These are phyloP conservation scores for Ichneumon xanthorius DNA, from an alignment of 2,888 invertebrate genomes.

Conservation along the genomic window DNA sequence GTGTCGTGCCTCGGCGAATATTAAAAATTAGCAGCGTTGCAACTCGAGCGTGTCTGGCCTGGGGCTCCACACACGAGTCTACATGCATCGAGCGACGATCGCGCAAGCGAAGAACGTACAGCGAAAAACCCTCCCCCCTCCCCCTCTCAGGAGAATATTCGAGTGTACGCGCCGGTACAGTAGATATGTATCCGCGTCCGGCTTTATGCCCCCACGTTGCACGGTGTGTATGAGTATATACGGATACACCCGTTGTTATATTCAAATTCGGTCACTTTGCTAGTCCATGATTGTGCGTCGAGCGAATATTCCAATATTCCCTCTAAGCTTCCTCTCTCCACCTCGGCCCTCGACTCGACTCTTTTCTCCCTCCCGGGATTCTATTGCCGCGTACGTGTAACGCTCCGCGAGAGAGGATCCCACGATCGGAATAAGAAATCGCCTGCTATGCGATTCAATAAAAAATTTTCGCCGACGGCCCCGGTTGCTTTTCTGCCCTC, in stretches of 20 bases:
- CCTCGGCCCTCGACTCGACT: slow-evolving; percentile 13
- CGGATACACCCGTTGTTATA: slow-evolving; percentile 78
- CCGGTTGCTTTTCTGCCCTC: slow-evolving; percentile 40
- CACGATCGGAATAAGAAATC: slow-evolving; percentile 64
- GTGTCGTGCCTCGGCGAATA: slow-evolving; percentile 67
- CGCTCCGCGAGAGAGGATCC: slow-evolving; percentile 63
- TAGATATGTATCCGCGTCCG: slow-evolving; percentile 81
- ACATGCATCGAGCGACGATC: slow-evolving; percentile 33
- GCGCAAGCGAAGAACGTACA: slow-evolving; percentile 16
- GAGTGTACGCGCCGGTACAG: slow-evolving; percentile 53
- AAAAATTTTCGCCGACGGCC: slow-evolving; percentile 40
- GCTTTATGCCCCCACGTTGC: slow-evolving; percentile 77
- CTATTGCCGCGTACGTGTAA: slow-evolving; percentile 31
- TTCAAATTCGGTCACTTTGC: slow-evolving; percentile 82
- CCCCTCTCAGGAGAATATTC: slow-evolving; percentile 51
- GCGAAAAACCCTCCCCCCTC: background rate
- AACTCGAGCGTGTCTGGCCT: slow-evolving; percentile 68
- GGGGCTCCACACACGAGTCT: slow-evolving; percentile 24
- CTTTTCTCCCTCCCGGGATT: slow-evolving; percentile 28
- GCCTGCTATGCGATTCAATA: slow-evolving; percentile 56
- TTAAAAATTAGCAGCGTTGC: slow-evolving; percentile 70
- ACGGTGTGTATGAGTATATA: slow-evolving; percentile 77
- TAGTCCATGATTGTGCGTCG: slow-evolving; percentile 80
- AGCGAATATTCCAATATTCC: slow-evolving; percentile 79
- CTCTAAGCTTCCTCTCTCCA: slow-evolving; percentile 38